phyloP scores from a whole-genome alignment of 1,140 invertebrate species.

The Drosophila mojavensis region DNA sequence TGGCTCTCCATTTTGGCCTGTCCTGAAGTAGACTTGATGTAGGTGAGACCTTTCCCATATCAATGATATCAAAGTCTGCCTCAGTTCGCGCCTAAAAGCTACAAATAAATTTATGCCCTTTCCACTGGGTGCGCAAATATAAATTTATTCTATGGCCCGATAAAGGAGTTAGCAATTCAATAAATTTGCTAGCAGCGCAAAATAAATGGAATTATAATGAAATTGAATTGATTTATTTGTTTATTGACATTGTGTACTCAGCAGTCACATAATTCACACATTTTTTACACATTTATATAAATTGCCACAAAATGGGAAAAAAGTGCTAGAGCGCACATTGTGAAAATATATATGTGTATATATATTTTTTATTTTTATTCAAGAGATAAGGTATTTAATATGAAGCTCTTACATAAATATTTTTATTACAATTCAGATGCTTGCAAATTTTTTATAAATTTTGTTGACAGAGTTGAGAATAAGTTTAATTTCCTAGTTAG shows the following conservation, averaged over 20 bases:
- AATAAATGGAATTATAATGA: slow-evolving; percentile 1
- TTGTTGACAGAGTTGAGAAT: too few relatives aligned
- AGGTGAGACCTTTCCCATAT: background rate
- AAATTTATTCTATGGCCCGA: too few relatives aligned
- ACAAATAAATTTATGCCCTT: slow-evolving; percentile 23
- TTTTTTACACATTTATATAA: background rate
- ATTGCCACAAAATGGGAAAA: background rate
- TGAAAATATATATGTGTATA: too few relatives aligned
- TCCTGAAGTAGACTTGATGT: too few relatives aligned
- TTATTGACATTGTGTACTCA: slow-evolving; percentile 1
- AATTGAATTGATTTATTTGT: slow-evolving; percentile 11
- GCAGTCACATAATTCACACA: background rate
- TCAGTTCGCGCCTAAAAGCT: background rate
- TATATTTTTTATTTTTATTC: too few relatives aligned
- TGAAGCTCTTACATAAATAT: too few relatives aligned
- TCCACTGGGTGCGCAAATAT: background rate
- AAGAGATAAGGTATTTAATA: too few relatives aligned
- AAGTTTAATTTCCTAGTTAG: too few relatives aligned
- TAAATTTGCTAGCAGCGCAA: background rate
- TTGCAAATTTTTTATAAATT: too few relatives aligned
- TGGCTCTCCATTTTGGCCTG: slow-evolving; percentile 5
- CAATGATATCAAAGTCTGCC: slow-evolving; percentile 58
- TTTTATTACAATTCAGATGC: too few relatives aligned
- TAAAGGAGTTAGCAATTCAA: background rate
- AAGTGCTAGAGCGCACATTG: too few relatives aligned